These are phyloP conservation scores for Xestia c-nigrum DNA, from an alignment of 2,888 invertebrate genomes.

Conservation along the genomic window DNA sequence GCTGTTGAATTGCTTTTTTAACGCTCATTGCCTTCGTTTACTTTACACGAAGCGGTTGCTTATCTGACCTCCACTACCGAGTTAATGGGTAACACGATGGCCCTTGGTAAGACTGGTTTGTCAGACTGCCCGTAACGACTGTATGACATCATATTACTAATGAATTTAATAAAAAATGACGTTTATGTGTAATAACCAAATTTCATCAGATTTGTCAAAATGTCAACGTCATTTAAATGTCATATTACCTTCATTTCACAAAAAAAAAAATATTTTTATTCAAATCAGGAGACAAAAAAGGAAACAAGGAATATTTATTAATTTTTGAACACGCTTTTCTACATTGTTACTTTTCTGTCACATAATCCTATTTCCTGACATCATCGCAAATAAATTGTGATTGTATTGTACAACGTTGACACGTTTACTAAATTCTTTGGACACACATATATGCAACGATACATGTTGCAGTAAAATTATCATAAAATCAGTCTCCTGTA, in stretches of 20 bases:
- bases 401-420: neutral
- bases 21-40: no score
- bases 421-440: neutral
- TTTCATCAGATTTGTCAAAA: neutral
- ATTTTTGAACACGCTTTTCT: neutral
- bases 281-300: neutral
- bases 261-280: neutral
- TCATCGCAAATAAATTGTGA: neutral
- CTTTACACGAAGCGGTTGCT: no score
- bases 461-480: constrained; percentile 20
- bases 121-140: no score
- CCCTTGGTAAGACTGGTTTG: no score
- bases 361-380: neutral
- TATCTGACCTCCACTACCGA: no score
- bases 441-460: neutral
- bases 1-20: no score
- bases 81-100: no score
- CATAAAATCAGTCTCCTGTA: constrained; percentile 26
- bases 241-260: neutral
- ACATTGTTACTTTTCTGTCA: neutral
- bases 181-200: neutral
- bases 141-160: neutral
- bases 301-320: neutral
- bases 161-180: neutral
- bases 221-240: neutral